Percentiles rank a stretch among this genome's conserved stretches.
Evolutionary conservation across 2,888 invertebrate species (phyloP).

Genomic region (Torymus texanus): DNA sequence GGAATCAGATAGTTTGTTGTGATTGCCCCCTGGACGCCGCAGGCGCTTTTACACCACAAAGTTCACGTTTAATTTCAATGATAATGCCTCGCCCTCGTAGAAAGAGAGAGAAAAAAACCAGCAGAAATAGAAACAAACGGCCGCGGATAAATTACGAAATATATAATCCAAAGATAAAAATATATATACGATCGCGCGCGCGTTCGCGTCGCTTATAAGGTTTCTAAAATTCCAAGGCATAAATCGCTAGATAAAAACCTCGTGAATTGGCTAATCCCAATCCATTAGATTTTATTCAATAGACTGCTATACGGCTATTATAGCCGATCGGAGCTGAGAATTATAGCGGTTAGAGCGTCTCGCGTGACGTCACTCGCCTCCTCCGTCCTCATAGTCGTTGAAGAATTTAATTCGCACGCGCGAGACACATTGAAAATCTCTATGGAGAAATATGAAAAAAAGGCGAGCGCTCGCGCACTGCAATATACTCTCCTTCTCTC

Average conservation of each 20-base stretch:
- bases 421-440: constrained; percentile 26
- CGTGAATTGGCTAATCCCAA: constrained; percentile 23
- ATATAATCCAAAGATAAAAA: too few species aligned
- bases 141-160: too few species aligned
- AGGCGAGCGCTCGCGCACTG: not conserved
- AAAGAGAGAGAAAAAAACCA: not conserved
- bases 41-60: not conserved
- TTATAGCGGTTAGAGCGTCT: too few species aligned
- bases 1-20: constrained; percentile 14
- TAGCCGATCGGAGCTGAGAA: too few species aligned
- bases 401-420: constrained; percentile 15
- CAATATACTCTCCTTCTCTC: not conserved
- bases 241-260: constrained; percentile 21
- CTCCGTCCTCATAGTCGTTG: not conserved
- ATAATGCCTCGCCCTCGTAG: not conserved
- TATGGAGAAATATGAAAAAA: not conserved
- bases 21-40: not conserved
- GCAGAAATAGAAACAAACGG: too few species aligned
- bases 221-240: constrained; percentile 7
- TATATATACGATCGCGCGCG: too few species aligned
- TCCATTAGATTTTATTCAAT: constrained; percentile 28
- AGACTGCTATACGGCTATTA: not conserved
- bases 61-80: not conserved
- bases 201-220: not conserved
- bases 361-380: constrained; percentile 16